Base-by-base conservation (phyloP, 2,797 vertebrate species). In the Eutrigla gurnardus region DNA sequence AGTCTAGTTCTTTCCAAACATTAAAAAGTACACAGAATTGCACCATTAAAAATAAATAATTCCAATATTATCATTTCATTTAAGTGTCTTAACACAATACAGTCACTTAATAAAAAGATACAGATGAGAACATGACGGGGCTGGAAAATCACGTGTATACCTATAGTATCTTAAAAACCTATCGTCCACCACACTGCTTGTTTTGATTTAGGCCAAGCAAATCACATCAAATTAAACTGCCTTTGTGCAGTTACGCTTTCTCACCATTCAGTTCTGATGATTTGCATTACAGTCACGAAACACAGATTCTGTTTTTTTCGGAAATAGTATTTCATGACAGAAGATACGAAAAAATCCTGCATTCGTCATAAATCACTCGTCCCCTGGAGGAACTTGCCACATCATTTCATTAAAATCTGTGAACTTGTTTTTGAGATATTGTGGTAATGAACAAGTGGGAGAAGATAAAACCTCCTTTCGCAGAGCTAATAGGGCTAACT, bases 401-500 rank as follows among this genome's bases (percentile, higher is more conserved):
- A 25, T 32, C 42, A 64, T 60, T 57, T 40, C 1, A 52, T 71
- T n/a, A 18, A 36, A 67, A 50, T 60, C 33, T 46, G 47, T 2
- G 4, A 7, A 53, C 2, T 53, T 13, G 7, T 40, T 62, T 64
- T 32, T 18, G 7, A 62, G 25, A 70, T 65, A 33, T 53, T 0
- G 0, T 15, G 47, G 37, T 40, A 25, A 65, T 57, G 61, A 63
- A 55, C 18, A 58, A 25, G 6, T 54, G 18, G 10, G 12, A 40
- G 17, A 14, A 10, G 25, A 14, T 7, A 4, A 60, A 39, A 57
- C 17, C 7, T 36, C 39, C 9, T 2, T 45, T 59, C 11, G 43
- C 60, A 43, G 54, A 73, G 25, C 5, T 33, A 36, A 37, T 2
- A 1, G 35, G 12, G 53, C 54, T 75, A 68, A 71, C 73, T 49